These are phyloP conservation scores for Melipona bicolor DNA, from an alignment of 2,888 invertebrate genomes.

Conservation along the genomic window DNA sequence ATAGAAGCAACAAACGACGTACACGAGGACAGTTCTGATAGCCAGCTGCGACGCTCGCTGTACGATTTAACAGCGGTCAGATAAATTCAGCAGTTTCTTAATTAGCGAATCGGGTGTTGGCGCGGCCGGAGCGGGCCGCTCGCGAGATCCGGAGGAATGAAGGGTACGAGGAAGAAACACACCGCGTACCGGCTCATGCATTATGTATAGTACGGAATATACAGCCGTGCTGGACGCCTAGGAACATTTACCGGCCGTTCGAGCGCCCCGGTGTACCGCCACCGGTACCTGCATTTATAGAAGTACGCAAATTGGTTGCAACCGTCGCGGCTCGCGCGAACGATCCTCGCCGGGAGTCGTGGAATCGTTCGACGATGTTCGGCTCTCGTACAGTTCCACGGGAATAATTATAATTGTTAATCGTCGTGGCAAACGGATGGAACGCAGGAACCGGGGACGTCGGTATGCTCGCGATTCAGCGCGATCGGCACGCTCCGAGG, in stretches of 20 bases:
- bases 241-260: constrained; percentile 65
- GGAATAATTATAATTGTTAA: constrained; percentile 69
- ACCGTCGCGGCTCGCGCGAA: constrained; percentile 48
- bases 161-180: constrained; percentile 48
- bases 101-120: constrained; percentile 59
- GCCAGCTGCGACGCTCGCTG: not conserved
- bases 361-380: constrained; percentile 45
- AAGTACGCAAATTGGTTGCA: constrained; percentile 73
- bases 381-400: constrained; percentile 45
- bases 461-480: not conserved
- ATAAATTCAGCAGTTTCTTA: constrained; percentile 57
- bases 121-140: constrained; percentile 6
- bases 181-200: constrained; percentile 65
- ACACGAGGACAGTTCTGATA: constrained; percentile 15
- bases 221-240: constrained; percentile 63
- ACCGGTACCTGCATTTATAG: constrained; percentile 72
- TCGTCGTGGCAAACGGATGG: constrained; percentile 25
- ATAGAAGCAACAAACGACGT: not conserved
- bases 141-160: constrained; percentile 32
- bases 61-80: constrained; percentile 45
- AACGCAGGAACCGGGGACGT: not conserved
- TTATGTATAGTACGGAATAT: constrained; percentile 67
- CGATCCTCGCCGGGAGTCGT: constrained; percentile 42
- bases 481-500: not conserved
- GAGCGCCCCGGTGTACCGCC: constrained; percentile 47